phyloP scores from a whole-genome alignment of 1,140 invertebrate genomes.

The Manduca sexta region DNA sequence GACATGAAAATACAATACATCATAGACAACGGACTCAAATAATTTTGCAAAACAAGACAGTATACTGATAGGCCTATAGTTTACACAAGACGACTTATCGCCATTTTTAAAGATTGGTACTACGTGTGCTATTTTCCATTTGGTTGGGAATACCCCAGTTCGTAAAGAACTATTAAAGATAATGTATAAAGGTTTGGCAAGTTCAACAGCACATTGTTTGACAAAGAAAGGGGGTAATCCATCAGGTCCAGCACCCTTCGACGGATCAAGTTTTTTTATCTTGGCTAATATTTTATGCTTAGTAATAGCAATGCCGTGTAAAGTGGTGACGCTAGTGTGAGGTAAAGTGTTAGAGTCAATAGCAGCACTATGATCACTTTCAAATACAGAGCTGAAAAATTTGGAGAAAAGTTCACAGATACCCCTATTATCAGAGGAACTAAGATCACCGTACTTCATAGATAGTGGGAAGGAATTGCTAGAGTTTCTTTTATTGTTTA shows the following conservation, averaged over 20 bases:
- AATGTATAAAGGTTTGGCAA: slow-evolving; percentile 1
- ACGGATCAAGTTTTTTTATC: not conserved
- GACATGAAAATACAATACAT: not conserved
- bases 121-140: slow-evolving; percentile 13
- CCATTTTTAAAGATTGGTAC: slow-evolving; percentile 14
- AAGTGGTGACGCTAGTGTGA: too few species aligned
- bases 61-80: slow-evolving; percentile 17
- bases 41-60: slow-evolving; percentile 14
- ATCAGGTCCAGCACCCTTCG: slow-evolving; percentile 4
- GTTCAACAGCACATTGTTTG: not conserved
- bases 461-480: slow-evolving; percentile 3
- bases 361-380: not conserved
- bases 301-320: too few species aligned
- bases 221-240: slow-evolving; percentile 5
- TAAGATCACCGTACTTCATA: slow-evolving; percentile 7
- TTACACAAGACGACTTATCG: slow-evolving; percentile 9
- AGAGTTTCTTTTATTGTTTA: slow-evolving; percentile 12
- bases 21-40: not conserved
- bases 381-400: slow-evolving; percentile 8
- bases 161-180: slow-evolving; percentile 6
- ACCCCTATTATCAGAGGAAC: slow-evolving; percentile 1
- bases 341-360: too few species aligned
- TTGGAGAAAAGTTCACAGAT: slow-evolving; percentile 14
- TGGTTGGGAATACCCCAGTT: slow-evolving; percentile 6
- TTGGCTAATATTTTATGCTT: too few species aligned